Evolutionary conservation across 2,113 vertebrate genomes (phyloP).

Genomic region (Chionomys nivalis): DNA sequence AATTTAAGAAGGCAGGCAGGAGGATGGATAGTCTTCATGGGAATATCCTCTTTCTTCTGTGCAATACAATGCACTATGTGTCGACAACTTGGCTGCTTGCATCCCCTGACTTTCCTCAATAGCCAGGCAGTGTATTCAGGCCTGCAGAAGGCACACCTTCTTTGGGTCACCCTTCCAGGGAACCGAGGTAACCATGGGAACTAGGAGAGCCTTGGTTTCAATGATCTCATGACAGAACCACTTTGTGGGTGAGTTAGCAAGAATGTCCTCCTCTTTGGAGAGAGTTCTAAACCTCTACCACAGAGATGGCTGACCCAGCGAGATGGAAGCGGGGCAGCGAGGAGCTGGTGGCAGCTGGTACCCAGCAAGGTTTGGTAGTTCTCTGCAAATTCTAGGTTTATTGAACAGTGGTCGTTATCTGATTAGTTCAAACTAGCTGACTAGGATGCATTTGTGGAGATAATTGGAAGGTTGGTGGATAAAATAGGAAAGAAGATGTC

Average conservation of each 20-base stretch:
- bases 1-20: neutral
- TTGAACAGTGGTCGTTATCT: neutral
- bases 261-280: neutral
- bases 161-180: neutral
- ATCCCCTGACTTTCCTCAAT: neutral
- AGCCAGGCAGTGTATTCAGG: neutral
- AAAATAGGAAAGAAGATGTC: slow-evolving; percentile 1
- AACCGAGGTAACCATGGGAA: neutral
- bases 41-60: neutral
- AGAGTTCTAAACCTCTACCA: rapidly evolving
- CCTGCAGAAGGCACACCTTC: neutral
- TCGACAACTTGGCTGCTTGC: neutral
- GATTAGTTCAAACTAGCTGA: neutral
- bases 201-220: neutral
- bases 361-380: neutral
- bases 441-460: neutral
- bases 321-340: neutral
- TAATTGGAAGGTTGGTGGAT: neutral
- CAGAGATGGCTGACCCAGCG: neutral
- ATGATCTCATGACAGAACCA: neutral
- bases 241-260: neutral
- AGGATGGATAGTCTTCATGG: neutral
- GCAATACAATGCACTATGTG: neutral
- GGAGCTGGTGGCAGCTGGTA: neutral
- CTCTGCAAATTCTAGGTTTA: neutral